Conservation (phyloP, 1,140 invertebrate species). For the Leptestheria dahalacensis region DNA sequence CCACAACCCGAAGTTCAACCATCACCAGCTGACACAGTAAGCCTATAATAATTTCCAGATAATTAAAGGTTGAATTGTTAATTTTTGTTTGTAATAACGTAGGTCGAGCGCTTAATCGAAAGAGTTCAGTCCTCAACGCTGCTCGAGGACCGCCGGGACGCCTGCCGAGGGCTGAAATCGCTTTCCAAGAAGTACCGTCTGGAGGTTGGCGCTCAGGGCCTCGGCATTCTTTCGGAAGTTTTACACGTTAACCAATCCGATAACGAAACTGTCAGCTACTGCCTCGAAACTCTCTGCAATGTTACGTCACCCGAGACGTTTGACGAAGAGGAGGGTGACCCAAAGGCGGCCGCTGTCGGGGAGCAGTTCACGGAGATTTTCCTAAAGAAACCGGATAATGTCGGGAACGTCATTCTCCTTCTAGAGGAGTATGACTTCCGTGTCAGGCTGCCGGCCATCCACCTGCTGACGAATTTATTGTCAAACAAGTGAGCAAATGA, state of each 20-base stretch:
- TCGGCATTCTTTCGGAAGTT: slow-evolving; percentile 70
- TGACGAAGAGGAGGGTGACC: slow-evolving; percentile 54
- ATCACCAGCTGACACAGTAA: no score
- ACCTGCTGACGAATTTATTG: slow-evolving; percentile 65
- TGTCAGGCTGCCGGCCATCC: slow-evolving; percentile 73
- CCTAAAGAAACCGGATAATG: slow-evolving; percentile 78
- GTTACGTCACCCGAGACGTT: slow-evolving; percentile 70
- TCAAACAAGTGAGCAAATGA: slow-evolving; percentile 38
- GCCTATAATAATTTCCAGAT: not conserved
- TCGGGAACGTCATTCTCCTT: slow-evolving; percentile 65
- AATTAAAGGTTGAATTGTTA: not conserved
- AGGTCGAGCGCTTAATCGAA: slow-evolving; percentile 87
- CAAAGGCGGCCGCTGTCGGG: slow-evolving; percentile 40
- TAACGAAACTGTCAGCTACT: slow-evolving; percentile 79
- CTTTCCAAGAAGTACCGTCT: slow-evolving; percentile 83
- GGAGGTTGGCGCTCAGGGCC: slow-evolving; percentile 88
- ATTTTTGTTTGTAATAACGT: slow-evolving; percentile 20
- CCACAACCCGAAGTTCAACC: no score
- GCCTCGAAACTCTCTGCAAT: slow-evolving; percentile 80
- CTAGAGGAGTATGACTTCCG: slow-evolving; percentile 92
- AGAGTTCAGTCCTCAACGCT: slow-evolving; percentile 80
- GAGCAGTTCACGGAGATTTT: slow-evolving; percentile 98
- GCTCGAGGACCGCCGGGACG: slow-evolving; percentile 87
- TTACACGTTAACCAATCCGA: slow-evolving; percentile 69
- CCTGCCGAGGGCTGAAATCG: slow-evolving; percentile 84